Evolutionary conservation across 2,797 vertebrate species (phyloP), one percentile per base, ranked within the genome.

Genomic region (Coccyzus lansbergi): DNA sequence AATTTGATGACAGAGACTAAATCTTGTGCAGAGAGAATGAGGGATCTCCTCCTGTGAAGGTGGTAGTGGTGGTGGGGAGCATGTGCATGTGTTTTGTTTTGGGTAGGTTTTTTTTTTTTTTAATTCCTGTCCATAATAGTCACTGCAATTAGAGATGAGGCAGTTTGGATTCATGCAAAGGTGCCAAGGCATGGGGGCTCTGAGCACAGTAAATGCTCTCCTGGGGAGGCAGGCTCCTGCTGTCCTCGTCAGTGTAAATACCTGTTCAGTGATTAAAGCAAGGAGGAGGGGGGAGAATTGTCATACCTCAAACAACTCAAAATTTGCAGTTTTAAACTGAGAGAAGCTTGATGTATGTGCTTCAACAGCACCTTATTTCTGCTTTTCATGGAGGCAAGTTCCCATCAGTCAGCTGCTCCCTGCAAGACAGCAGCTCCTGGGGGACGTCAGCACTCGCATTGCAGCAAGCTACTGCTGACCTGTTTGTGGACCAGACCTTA

Each of bases 21-120:
- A 81, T n/a, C 65, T 74, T 52, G 79, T 7, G 55, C 1, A 15
- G 80, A 31, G 70, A 83, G 70, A 84, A 82, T 13, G 83, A 94
- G 92, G 93, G 86, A 90, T 94, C 65, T 96, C 92, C 92, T 94
- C 90, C 70, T 79, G 94, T 5, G 12, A 88, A 72, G 91, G 55
- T 91, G 92, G 86, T 44, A 29, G 82, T 8, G 67, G 67, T 65
- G 88, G 36, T 75, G 74, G 83, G 65, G 70, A 93, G 52, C 7
- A 4, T 44, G 88, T 93, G 75, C 31, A 1, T 72, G 78, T 69
- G 86, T 28, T 53, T 53, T 34, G 48, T 17, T 38, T 38, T 38
- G 38, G 40, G 31, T 38, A 38, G 38, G 40, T 26, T 46, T 46
- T 19, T 48, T 48, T 48, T 53, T 63, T 70, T 90, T 40, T n/a